Conservation (phyloP, 1,140 invertebrate genomes). For the Drosophila kikkawai region DNA sequence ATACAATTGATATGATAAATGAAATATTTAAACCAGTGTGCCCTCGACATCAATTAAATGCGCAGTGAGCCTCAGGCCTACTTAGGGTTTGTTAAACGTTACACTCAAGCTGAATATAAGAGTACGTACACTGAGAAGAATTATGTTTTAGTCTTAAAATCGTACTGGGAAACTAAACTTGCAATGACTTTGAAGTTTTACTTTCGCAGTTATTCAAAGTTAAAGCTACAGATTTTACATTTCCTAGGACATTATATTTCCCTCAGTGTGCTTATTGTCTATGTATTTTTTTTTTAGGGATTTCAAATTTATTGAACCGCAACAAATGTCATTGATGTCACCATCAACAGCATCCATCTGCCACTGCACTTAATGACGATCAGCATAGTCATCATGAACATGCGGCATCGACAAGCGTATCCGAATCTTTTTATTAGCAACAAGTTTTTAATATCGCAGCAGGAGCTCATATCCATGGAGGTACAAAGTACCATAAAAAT, state of each 20-base stretch:
- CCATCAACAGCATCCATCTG: constrained; percentile 42
- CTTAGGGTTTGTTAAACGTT: constrained; percentile 63
- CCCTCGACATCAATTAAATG: constrained; percentile 67
- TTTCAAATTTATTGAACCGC: constrained; percentile 82
- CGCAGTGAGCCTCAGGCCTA: constrained; percentile 66
- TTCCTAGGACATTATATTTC: neutral
- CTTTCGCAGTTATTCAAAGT: no score
- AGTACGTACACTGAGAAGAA: constrained; percentile 5
- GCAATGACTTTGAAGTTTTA: neutral
- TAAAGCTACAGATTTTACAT: no score
- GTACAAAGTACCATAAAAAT: constrained; percentile 52
- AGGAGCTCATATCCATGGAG: constrained; percentile 51
- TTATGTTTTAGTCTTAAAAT: no score
- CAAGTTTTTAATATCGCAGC: constrained; percentile 80
- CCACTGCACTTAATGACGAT: constrained; percentile 39
- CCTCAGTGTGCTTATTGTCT: neutral
- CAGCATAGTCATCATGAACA: constrained; percentile 31
- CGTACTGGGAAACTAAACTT: no score
- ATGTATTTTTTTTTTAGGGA: constrained; percentile 32
- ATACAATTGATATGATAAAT: neutral
- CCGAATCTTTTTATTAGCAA: constrained; percentile 76
- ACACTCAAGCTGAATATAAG: neutral
- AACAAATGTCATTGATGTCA: constrained; percentile 83
- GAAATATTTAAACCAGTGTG: neutral
- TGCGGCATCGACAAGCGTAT: constrained; percentile 50